Evolutionary conservation across 1,140 invertebrate genomes (phyloP), one percentile per base, ranked within the genome.

Genomic region (Oryzaephilus surinamensis): DNA sequence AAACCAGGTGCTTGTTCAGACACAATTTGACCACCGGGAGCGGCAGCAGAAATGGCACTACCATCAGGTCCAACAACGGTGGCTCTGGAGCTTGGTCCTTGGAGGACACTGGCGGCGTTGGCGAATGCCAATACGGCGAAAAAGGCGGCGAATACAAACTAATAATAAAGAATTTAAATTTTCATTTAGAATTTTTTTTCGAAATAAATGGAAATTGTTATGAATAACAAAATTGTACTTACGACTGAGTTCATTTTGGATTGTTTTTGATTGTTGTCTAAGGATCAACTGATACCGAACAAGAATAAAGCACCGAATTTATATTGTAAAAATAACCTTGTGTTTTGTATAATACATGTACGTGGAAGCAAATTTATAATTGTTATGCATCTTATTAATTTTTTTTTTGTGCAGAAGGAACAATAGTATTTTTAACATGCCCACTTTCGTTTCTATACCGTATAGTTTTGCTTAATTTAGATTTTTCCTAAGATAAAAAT

Each of bases 121-220:
- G 44, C 44, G 19, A 24, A 35, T 14, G 44, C 38, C 29, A 46
- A 31, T 32, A 32, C 30, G 21, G 29, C 44, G 20, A 38, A 41
- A 20, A 41, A 32, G 12, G 12, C n/a, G n/a, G 15, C 31, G 11
- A 34, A 28, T 27, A 34, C 39, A 40, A 38, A 36, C 36, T 45
- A 26, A 32, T 18, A 28, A 6, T 35, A 24, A 24, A n/a, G 5
- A 23, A 23, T 15, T 15, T 6, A 33, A 17, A 8, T 13, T 8
- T 20, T 6, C 23, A 10, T 2, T 10, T 24, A 21, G 15, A 16
- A 16, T 4, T 12, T 16, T 6, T 29, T 29, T n/a, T 29, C 27
- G 11, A 29, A 29, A 29, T 11, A 6, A 29, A 17, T 11, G 10
- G 10, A n/a, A n/a, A 15, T 4, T 31, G 13, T 15, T 15, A 31